phyloP scores from a whole-genome alignment of 2,113 vertebrate species.

The Candoia aspera region DNA sequence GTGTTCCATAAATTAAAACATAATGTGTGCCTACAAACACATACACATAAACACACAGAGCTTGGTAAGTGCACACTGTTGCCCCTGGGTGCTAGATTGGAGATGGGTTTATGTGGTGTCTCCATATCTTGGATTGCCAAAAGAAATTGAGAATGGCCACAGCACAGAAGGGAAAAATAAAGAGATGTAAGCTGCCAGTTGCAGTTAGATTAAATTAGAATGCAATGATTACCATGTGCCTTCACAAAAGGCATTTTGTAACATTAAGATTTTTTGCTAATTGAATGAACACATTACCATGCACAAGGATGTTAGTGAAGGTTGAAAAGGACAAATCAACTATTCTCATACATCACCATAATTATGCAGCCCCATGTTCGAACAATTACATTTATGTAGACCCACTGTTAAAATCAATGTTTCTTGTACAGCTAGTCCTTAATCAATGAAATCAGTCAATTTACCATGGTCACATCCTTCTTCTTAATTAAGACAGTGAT shows the following conservation, averaged over 20 bases:
- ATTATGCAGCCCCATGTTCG: slow-evolving; percentile 86
- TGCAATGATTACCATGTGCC: slow-evolving; percentile 76
- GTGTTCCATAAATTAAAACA: not conserved
- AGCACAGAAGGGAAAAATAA: slow-evolving; percentile 54
- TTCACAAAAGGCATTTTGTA: slow-evolving; percentile 81
- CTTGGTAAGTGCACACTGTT: not conserved
- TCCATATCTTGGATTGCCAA: not conserved
- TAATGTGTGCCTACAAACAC: not conserved
- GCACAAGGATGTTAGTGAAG: slow-evolving; percentile 83
- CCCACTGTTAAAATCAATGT: slow-evolving; percentile 89
- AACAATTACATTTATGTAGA: slow-evolving; percentile 93
- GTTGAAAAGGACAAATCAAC: slow-evolving; percentile 87
- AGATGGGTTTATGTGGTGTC: not conserved
- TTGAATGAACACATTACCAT: slow-evolving; percentile 83
- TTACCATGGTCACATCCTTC: slow-evolving; percentile 87
- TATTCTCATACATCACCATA: slow-evolving; percentile 82
- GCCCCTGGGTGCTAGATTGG: not conserved
- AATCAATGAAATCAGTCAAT: slow-evolving; percentile 94
- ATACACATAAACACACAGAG: not conserved
- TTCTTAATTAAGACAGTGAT: slow-evolving; percentile 96
- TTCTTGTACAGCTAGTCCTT: slow-evolving; percentile 88
- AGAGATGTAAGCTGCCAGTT: slow-evolving; percentile 68
- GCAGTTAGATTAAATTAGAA: slow-evolving; percentile 75
- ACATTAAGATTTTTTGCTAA: slow-evolving; percentile 82
- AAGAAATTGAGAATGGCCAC: slow-evolving; percentile 23